These are phyloP conservation scores for Nannospalax galili DNA, from an alignment of 2,113 vertebrate species.

Conservation along the genomic window DNA sequence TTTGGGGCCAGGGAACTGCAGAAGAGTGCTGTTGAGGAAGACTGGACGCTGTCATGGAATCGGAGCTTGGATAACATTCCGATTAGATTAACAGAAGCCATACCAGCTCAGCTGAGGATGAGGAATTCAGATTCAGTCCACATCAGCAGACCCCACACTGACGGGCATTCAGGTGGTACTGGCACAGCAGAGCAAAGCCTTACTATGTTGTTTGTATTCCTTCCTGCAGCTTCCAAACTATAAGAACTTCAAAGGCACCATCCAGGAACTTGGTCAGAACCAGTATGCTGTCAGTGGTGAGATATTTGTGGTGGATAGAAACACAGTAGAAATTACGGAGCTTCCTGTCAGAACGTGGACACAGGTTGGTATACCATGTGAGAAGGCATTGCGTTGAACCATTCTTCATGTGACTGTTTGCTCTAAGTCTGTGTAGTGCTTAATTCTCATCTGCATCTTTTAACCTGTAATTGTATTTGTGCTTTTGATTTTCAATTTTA, in stretches of 20 bases:
- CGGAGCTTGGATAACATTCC: not conserved
- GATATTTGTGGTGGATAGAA: conserved; percentile 95
- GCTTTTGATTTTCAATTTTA: conserved; percentile 42
- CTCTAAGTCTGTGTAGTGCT: not conserved
- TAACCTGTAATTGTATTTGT: conserved; percentile 4
- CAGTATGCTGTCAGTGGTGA: conserved; percentile 98
- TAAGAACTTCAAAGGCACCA: conserved; percentile 97
- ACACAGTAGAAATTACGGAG: conserved; percentile 98
- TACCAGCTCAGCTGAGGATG: too few species aligned
- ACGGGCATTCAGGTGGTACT: not conserved
- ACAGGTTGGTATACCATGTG: conserved; percentile 87
- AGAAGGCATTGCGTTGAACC: not conserved
- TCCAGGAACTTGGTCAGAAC: conserved; percentile 97
- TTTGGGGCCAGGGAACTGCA: not conserved
- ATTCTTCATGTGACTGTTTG: conserved; percentile 26
- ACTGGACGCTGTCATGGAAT: conserved; percentile 11
- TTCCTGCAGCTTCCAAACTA: conserved; percentile 95
- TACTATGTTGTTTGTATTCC: conserved; percentile 17
- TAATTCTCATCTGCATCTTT: not conserved
- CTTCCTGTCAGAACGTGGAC: conserved; percentile 99
- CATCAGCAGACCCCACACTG: not conserved
- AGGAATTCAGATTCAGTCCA: not conserved
- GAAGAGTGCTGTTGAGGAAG: not conserved
- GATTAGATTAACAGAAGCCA: not conserved
- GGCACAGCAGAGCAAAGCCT: not conserved